Evolutionary conservation across 1,140 invertebrate species (phyloP).

Genomic region (Zophobas morio): DNA sequence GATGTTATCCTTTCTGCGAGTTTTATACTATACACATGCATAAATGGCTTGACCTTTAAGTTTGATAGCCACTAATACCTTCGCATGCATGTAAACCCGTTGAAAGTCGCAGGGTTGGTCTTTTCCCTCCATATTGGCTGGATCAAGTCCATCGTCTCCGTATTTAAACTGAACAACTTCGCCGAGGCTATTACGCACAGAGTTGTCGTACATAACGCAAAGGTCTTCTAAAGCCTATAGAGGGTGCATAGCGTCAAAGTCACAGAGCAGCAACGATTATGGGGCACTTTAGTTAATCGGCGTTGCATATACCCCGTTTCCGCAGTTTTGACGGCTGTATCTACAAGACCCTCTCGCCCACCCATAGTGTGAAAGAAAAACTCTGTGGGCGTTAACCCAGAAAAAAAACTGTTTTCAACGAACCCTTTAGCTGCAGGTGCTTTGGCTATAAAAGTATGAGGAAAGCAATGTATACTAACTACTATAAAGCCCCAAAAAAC

Average conservation of each 20-base stretch:
- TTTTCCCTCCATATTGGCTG: conserved; percentile 94
- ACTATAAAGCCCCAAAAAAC: too few relatives aligned
- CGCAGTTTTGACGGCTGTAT: conserved; percentile 99
- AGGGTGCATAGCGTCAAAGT: background rate
- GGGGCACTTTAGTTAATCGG: conserved; percentile 92
- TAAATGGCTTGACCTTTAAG: too few relatives aligned
- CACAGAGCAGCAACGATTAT: background rate
- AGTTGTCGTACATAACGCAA: conserved; percentile 95
- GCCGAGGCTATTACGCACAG: conserved; percentile 93
- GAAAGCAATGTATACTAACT: conserved; percentile 54
- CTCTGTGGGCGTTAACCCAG: conserved; percentile 96
- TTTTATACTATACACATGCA: too few relatives aligned
- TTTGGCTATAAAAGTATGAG: too few relatives aligned
- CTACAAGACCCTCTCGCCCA: conserved; percentile 96
- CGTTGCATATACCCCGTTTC: conserved; percentile 99
- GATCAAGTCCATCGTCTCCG: conserved; percentile 97
- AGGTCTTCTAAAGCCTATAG: conserved; percentile 92
- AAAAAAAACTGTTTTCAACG: conserved; percentile 98
- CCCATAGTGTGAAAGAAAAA: conserved; percentile 99
- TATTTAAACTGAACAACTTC: conserved; percentile 96
- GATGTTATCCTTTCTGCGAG: too few relatives aligned
- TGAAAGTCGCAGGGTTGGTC: conserved; percentile 13
- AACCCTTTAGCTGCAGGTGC: conserved; percentile 96
- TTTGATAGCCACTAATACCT: too few relatives aligned
- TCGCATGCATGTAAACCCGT: too few relatives aligned